These are phyloP conservation scores for Leptatherina wallacei DNA, from an alignment of 2,797 vertebrate species.

Conservation along the genomic window DNA sequence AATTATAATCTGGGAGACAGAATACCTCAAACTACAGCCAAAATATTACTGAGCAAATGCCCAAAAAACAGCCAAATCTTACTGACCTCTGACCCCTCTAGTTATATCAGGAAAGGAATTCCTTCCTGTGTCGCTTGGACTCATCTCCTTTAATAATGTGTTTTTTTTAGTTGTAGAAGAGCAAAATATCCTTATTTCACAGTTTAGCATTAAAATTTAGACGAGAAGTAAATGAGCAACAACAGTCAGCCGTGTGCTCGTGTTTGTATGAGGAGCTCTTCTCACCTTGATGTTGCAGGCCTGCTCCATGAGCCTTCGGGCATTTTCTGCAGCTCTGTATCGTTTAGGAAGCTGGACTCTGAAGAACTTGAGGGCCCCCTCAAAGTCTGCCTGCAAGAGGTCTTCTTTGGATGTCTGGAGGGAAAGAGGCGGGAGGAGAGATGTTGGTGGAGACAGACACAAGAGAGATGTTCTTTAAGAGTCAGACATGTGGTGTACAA, in stretches of 20 bases:
- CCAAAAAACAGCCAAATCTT: not conserved
- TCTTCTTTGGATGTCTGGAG: constrained; percentile 97
- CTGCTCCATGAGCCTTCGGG: constrained; percentile 96
- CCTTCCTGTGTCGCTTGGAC: not conserved
- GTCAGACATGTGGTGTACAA: not conserved
- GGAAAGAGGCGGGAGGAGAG: constrained; percentile 22
- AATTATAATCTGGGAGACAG: not conserved
- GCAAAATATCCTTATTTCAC: not conserved
- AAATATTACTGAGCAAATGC: not conserved
- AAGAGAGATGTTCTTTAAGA: not conserved
- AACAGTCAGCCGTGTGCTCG: not conserved
- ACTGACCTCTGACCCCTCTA: constrained; percentile 16
- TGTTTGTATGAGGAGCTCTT: not conserved
- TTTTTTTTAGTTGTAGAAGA: not conserved
- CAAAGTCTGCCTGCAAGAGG: constrained; percentile 97
- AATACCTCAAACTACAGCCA: not conserved
- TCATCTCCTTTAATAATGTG: not conserved
- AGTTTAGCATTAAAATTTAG: not conserved
- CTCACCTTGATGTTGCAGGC: constrained; percentile 98
- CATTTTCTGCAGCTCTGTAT: constrained; percentile 97
- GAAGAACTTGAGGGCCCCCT: constrained; percentile 99
- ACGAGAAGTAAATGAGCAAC: not conserved
- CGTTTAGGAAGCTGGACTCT: constrained; percentile 97
- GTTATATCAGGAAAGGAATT: constrained; percentile 15
- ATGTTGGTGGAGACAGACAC: constrained; percentile 13